A percentile compares a stretch with the other conserved stretches of the same genome.
phyloP scores from a whole-genome alignment of 2,113 vertebrate species.

The Podarcis cretensis region DNA sequence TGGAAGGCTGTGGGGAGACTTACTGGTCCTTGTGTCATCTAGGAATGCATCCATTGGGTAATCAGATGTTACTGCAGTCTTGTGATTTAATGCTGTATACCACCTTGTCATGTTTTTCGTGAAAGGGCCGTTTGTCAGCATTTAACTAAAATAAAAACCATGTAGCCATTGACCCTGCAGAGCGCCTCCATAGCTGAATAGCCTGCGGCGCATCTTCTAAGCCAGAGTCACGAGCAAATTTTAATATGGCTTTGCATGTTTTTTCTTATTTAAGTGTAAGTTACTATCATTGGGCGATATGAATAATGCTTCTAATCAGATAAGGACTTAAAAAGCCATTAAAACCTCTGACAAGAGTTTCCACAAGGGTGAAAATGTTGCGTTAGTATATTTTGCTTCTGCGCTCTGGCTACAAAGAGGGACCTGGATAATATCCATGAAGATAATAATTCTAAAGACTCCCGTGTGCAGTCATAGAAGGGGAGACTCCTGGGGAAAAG shows the following conservation, averaged over 20 bases:
- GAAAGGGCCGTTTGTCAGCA: too few relatives aligned
- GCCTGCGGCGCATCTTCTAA: neutral
- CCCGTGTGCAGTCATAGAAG: neutral
- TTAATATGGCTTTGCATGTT: neutral
- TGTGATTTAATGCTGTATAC: too few relatives aligned
- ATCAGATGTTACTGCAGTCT: too few relatives aligned
- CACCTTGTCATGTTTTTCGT: too few relatives aligned
- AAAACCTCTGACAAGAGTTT: conserved; percentile 11
- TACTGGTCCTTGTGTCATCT: neutral
- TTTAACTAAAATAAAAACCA: too few relatives aligned
- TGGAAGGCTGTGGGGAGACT: neutral
- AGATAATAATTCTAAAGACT: conserved; percentile 57
- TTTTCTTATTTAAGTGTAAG: neutral
- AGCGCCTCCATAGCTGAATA: neutral
- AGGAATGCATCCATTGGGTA: neutral
- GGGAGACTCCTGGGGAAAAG: conserved; percentile 57
- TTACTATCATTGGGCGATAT: conserved; percentile 12
- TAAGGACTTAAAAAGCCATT: neutral
- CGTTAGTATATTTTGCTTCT: conserved; percentile 3
- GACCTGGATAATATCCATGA: conserved; percentile 26
- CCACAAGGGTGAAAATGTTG: conserved; percentile 11
- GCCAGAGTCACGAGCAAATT: conserved; percentile 4
- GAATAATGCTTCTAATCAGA: conserved; percentile 11
- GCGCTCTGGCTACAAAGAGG: neutral
- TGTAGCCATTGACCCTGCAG: neutral